Percentiles rank a stretch among this genome's conserved stretches.
phyloP scores from a whole-genome alignment of 2,888 invertebrate genomes.

The Eurytoma californica region DNA sequence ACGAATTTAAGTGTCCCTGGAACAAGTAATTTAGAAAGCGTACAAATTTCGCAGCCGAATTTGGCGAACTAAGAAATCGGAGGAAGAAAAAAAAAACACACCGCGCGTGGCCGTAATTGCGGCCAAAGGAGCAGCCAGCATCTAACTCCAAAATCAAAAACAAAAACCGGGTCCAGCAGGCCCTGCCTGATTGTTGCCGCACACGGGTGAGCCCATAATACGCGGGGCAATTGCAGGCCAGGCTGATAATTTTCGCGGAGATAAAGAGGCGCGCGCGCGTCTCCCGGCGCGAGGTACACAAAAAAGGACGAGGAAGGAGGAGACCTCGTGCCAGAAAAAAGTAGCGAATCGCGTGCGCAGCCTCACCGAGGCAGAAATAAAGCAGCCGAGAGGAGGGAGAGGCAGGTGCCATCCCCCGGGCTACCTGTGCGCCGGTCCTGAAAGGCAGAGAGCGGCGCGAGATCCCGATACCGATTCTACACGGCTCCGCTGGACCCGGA shows the following conservation, averaged over 20 bases:
- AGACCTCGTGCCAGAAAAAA: conserved; percentile 44
- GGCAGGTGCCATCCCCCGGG: conserved; percentile 59
- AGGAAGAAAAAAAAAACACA: not conserved
- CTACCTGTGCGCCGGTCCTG: conserved; percentile 41
- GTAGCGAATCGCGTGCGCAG: conserved; percentile 48
- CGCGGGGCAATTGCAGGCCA: conserved; percentile 32
- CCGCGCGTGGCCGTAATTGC: conserved; percentile 45
- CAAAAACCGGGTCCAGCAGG: not conserved
- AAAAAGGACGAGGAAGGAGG: conserved; percentile 4
- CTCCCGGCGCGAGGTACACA: not conserved
- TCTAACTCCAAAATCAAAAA: conserved; percentile 20
- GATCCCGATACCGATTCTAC: conserved; percentile 48
- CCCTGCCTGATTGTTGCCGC: conserved; percentile 20
- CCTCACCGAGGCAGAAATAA: conserved; percentile 16
- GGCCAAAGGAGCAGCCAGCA: not conserved
- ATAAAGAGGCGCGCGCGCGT: conserved; percentile 2
- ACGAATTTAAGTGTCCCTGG: too few relatives aligned
- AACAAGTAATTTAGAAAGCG: too few relatives aligned
- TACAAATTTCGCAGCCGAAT: not conserved
- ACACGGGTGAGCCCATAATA: conserved; percentile 21
- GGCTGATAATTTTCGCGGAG: conserved; percentile 29
- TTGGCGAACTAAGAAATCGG: not conserved
- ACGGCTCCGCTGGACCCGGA: conserved; percentile 40
- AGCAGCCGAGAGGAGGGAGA: conserved; percentile 30
- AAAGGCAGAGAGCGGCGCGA: conserved; percentile 7